A percentile compares a stretch with the other conserved stretches of the same genome.
Conservation (phyloP, 2,797 vertebrate genomes). For the Pagetopsis macropterus region DNA sequence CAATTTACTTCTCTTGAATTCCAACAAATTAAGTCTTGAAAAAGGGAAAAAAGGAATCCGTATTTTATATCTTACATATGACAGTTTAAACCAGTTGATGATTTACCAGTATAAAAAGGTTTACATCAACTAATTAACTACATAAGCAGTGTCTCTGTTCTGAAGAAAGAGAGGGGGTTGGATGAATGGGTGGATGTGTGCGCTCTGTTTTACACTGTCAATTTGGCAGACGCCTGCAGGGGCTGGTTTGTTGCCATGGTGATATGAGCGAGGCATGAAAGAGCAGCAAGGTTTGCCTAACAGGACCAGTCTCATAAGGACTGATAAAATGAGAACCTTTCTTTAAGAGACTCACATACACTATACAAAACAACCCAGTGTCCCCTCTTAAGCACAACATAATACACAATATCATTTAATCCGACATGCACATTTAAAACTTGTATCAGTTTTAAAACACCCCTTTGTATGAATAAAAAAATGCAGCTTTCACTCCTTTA, state of each 20-base stretch:
- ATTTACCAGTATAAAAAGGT: conserved; percentile 47
- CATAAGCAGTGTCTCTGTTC: conserved; percentile 64
- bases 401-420: conserved; percentile 2
- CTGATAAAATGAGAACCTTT: conserved; percentile 79
- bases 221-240: conserved; percentile 87
- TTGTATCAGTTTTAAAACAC: conserved; percentile 16
- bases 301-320: conserved; percentile 84
- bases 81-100: conserved; percentile 39
- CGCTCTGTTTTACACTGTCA: conserved; percentile 85
- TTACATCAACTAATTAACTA: conserved; percentile 70
- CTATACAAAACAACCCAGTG: conserved; percentile 46
- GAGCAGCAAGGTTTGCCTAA: conserved; percentile 86
- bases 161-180: conserved; percentile 71
- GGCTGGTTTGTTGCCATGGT: conserved; percentile 88
- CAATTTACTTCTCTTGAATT: conserved; percentile 69
- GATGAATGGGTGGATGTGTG: conserved; percentile 81
- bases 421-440: neutral
- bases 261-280: conserved; percentile 86
- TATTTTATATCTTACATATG: conserved; percentile 30
- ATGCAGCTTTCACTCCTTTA: neutral
- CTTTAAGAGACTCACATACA: conserved; percentile 65
- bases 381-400: conserved; percentile 26
- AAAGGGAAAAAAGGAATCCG: conserved; percentile 39
- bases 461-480: conserved; percentile 16
- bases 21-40: conserved; percentile 59